Conservation (phyloP, 2,888 invertebrate species). For the Slavum lentiscoides region DNA sequence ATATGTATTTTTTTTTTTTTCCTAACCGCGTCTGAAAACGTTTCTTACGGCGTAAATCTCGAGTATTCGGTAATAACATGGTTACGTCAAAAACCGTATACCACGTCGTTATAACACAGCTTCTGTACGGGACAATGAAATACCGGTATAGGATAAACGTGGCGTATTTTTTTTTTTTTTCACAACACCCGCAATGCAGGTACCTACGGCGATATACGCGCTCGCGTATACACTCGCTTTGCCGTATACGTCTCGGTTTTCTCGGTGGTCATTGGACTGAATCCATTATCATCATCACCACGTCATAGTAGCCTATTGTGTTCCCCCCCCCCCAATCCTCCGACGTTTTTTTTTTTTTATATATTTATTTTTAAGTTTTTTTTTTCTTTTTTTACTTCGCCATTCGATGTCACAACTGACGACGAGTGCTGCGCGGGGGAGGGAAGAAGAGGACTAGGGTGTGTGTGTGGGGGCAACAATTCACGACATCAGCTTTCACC, state of each 20-base stretch:
- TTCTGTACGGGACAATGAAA: too few relatives aligned
- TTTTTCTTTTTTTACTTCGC: constrained; percentile 19
- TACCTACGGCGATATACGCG: too few relatives aligned
- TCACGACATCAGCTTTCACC: constrained; percentile 48
- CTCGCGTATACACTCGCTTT: background rate
- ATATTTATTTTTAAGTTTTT: background rate
- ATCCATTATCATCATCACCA: constrained; percentile 35
- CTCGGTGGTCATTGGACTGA: constrained; percentile 50
- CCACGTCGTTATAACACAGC: too few relatives aligned
- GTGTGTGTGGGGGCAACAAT: background rate
- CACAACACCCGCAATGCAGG: too few relatives aligned
- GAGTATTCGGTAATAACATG: too few relatives aligned
- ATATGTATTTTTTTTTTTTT: too few relatives aligned
- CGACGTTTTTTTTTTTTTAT: too few relatives aligned
- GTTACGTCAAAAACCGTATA: too few relatives aligned
- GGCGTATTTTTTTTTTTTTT: too few relatives aligned
- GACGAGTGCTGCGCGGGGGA: background rate
- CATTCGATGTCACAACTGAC: constrained; percentile 41
- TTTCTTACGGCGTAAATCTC: too few relatives aligned
- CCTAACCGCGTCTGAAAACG: too few relatives aligned
- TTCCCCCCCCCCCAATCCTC: background rate
- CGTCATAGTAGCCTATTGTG: constrained; percentile 29
- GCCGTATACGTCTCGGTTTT: constrained; percentile 45
- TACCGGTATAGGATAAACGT: too few relatives aligned
- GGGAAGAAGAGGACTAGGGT: background rate